Percentiles rank a stretch among this genome's conserved stretches.
Conservation (phyloP, 2,797 vertebrate species). For the Sebastes trivittatus region DNA sequence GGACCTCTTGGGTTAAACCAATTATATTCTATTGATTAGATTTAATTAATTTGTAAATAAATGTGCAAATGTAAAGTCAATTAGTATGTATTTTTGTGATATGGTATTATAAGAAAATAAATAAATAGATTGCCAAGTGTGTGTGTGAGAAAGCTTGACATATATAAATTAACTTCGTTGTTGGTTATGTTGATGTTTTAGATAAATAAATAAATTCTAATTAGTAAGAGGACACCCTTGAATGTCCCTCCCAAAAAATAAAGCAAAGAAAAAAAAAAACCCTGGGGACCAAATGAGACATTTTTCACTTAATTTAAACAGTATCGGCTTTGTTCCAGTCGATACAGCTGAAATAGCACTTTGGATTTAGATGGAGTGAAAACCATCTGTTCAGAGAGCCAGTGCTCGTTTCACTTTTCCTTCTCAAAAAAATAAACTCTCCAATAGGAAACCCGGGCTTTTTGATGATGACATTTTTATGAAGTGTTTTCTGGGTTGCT, state of each 20-base stretch:
- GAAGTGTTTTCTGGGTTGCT: slow-evolving; percentile 55
- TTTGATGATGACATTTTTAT: slow-evolving; percentile 72
- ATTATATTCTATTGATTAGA: neutral
- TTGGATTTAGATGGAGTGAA: slow-evolving; percentile 66
- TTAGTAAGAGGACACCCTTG: neutral
- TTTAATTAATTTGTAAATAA: neutral
- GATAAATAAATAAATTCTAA: neutral
- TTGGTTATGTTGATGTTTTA: neutral
- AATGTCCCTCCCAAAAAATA: neutral
- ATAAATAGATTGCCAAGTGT: neutral
- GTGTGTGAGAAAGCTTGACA: neutral
- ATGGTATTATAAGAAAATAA: neutral
- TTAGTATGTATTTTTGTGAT: neutral
- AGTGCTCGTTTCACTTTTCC: slow-evolving; percentile 46
- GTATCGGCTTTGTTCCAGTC: slow-evolving; percentile 63
- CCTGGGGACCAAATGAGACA: slow-evolving; percentile 28
- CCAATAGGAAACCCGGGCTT: slow-evolving; percentile 40
- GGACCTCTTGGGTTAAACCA: neutral
- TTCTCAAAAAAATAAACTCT: slow-evolving; percentile 48
- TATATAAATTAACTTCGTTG: neutral
- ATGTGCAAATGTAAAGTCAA: neutral
- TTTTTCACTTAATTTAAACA: slow-evolving; percentile 65
- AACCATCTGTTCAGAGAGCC: slow-evolving; percentile 69
- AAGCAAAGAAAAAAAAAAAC: neutral
- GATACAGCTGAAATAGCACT: slow-evolving; percentile 76